Conservation (phyloP, 2,888 invertebrate genomes). For the Acleris sparsana region DNA sequence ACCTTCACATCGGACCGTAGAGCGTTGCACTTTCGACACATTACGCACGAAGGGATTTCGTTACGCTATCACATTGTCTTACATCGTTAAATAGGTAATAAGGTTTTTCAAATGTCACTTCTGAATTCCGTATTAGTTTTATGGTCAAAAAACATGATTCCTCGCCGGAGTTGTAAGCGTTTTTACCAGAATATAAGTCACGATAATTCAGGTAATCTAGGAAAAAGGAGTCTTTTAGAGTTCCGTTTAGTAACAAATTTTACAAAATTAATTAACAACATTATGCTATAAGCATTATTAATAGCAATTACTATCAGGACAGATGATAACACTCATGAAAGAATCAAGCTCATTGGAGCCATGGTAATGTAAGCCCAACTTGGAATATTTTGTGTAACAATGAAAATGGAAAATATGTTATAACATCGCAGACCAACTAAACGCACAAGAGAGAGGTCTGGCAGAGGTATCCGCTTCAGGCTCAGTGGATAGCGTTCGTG, state of each 20-base stretch:
- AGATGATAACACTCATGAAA: not conserved
- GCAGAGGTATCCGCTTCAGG: constrained; percentile 49
- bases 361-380: not conserved
- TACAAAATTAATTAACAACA: not conserved
- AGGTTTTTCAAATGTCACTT: not conserved
- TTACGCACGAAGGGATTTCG: constrained; percentile 25
- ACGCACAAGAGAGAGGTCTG: constrained; percentile 31
- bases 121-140: too few relatives aligned
- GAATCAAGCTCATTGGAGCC: not conserved
- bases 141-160: too few relatives aligned
- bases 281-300: not conserved
- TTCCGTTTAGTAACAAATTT: not conserved
- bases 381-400: too few relatives aligned
- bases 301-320: not conserved
- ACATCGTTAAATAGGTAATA: not conserved
- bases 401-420: too few relatives aligned
- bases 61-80: constrained; percentile 17
- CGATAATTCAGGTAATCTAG: too few relatives aligned
- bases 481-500: constrained; percentile 51
- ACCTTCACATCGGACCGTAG: constrained; percentile 18
- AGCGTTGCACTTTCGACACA: constrained; percentile 12
- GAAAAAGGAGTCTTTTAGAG: too few relatives aligned
- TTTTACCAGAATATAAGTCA: not conserved
- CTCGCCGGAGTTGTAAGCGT: not conserved
- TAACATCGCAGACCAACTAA: constrained; percentile 4